Base-by-base conservation (phyloP, 2,888 invertebrate genomes). In the Limnephilus rhombicus region DNA sequence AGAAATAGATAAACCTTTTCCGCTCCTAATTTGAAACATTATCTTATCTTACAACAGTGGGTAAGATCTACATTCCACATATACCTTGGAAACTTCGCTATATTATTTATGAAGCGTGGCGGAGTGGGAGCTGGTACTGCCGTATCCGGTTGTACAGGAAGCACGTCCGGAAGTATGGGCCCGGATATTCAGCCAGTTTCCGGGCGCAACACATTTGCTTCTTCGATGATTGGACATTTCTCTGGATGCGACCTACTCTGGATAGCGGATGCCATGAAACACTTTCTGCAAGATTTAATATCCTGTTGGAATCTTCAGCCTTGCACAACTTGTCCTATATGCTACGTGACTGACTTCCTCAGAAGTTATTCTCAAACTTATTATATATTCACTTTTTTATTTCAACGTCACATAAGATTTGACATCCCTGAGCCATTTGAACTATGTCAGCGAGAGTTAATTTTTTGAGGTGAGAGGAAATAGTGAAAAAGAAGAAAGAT, bases 171-270 rank as follows among this genome's bases (percentile, higher is more conserved):
- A 83, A 90, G 83, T 83, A 82, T 83, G 83, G 89, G 49, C 83
- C 83, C 90, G 90, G 90, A 90, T 90, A 83, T 83, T 83, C 90
- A 83, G 18, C 49, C 37, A 29, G 37, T 53, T 83, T 83, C 90
- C 49, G 90, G 41, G 89, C 89, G 80, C 89, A 41, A 89, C 80
- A 80, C 81, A 81, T 81, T 88, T 81, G 29, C 81, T 41, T 89
- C 81, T 89, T 89, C 89, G 89, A 81, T 89, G 49, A 88, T 68
- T 88, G 88, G 88, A 53, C 88, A 68, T 68, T 68, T 68, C 24
- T 68, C 68, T 68, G 68, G 24, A 68, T 68, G 24, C 24, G 24
- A n/a, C 68, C 68, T n/a, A 68, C 24, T 68, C 68, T 68, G 68
- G 68, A 24, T 24, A 18, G 68, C 24, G 24, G 68, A 24, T 7